Evolutionary conservation across 2,888 invertebrate species (phyloP), one percentile per base, ranked within the genome.

Genomic region (Cheilosia impressa): DNA sequence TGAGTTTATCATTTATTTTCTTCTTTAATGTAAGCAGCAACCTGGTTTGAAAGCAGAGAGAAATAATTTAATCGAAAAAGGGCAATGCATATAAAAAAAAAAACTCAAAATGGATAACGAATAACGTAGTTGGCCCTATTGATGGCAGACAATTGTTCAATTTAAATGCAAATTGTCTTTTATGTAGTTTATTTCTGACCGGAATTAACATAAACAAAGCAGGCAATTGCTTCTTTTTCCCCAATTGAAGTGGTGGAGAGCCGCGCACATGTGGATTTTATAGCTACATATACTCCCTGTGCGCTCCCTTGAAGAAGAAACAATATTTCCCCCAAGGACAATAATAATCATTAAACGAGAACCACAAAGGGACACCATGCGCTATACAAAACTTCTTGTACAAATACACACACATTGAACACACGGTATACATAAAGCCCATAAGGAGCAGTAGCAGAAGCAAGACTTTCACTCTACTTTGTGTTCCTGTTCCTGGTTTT

Each of bases 161-260:
- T 84, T 84, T 84, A 84, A 84, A 84, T 84, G 84, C 84, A 84
- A 84, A 84, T 84, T 79, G 75, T 75, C 79, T 63, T 68, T 69
- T 75, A 65, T 79, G 65, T 79, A 78, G 57, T 73, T 83, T 84
- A 79, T 65, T 73, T 60, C 66, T 58, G 79, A 84, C 78, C 65
- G 58, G 75, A 84, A 84, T 84, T 84, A 79, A 84, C 73, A 84
- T 84, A 71, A 79, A 84, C 69, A 75, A 84, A 63, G 68, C 83
- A 75, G 79, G 79, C 79, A 69, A 83, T 79, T 57, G 84, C 75
- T 69, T 57, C 19, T 55, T 69, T 38, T 34, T 55, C 43, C 43
- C 47, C 69, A 79, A 78, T 79, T 75, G 77, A 77, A 83, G 63
- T 45, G 24, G 50, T 47, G 75, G 7, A 83, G 57, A 22, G 34